Conservation (phyloP, 2,113 vertebrate genomes). For the Anser cygnoides region DNA sequence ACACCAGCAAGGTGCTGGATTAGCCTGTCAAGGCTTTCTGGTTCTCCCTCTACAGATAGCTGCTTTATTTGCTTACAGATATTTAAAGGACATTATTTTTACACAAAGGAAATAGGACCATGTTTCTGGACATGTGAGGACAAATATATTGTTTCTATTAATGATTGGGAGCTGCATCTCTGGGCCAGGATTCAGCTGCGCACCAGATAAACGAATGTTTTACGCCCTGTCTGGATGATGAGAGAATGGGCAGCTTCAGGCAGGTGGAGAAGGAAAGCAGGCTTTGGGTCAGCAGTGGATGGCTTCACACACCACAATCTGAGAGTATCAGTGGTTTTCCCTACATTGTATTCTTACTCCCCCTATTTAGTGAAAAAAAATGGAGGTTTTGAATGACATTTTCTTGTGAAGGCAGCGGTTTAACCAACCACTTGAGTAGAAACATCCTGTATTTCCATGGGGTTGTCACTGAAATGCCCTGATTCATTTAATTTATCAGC, state of each 20-base stretch:
- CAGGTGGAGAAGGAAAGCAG: background rate
- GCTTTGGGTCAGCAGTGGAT: accelerated
- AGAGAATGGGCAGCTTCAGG: background rate
- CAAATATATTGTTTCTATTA: background rate
- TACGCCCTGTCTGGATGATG: background rate
- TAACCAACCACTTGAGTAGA: background rate
- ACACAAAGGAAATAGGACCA: background rate
- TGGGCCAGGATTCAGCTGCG: background rate
- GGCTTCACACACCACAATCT: accelerated
- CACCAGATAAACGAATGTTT: background rate
- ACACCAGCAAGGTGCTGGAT: background rate
- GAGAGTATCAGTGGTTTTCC: background rate
- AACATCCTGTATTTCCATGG: background rate
- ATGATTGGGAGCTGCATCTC: background rate
- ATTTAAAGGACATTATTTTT: background rate
- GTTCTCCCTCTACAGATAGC: background rate
- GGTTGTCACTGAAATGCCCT: background rate
- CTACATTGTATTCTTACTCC: background rate
- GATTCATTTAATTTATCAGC: background rate
- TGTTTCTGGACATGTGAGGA: background rate
- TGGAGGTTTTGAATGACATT: background rate
- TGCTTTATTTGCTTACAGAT: background rate
- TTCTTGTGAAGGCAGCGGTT: background rate
- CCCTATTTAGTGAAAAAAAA: background rate
- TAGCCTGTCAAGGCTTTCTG: background rate